Evolutionary conservation across 2,888 invertebrate species (phyloP).

Genomic region (Dasysyrphus tricinctus): DNA sequence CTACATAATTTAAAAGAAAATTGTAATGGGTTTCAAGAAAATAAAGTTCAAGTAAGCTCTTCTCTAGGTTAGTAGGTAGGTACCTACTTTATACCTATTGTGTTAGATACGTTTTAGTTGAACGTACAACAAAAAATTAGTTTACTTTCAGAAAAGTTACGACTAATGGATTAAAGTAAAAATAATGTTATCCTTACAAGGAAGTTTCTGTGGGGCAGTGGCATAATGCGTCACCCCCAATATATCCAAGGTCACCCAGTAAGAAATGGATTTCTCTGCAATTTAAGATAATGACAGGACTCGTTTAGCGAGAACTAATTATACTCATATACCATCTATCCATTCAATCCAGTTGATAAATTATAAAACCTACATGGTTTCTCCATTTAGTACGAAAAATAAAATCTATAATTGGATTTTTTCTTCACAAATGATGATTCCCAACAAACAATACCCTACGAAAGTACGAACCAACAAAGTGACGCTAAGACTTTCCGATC

Average conservation of each 20-base stretch:
- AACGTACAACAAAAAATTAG: too few species aligned
- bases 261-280: not conserved
- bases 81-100: too few species aligned
- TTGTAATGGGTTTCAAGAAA: too few species aligned
- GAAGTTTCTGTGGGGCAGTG: not conserved
- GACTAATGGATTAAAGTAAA: not conserved
- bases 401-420: slow-evolving; percentile 50
- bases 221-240: not conserved
- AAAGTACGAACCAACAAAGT: slow-evolving; percentile 6
- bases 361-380: not conserved
- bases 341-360: not conserved
- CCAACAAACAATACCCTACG: slow-evolving; percentile 55
- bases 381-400: not conserved
- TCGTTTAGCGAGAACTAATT: not conserved
- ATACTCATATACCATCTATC: not conserved
- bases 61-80: too few species aligned
- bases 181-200: not conserved
- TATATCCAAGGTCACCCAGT: not conserved
- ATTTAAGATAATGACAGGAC: not conserved
- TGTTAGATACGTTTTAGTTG: too few species aligned
- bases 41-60: too few species aligned
- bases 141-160: too few species aligned
- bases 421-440: slow-evolving; percentile 49
- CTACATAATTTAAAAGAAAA: too few species aligned
- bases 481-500: slow-evolving; percentile 12